A percentile compares a stretch with the other conserved stretches of the same genome.
Evolutionary conservation across 2,113 vertebrate genomes (phyloP).

Genomic region (Pholis gunnellus): DNA sequence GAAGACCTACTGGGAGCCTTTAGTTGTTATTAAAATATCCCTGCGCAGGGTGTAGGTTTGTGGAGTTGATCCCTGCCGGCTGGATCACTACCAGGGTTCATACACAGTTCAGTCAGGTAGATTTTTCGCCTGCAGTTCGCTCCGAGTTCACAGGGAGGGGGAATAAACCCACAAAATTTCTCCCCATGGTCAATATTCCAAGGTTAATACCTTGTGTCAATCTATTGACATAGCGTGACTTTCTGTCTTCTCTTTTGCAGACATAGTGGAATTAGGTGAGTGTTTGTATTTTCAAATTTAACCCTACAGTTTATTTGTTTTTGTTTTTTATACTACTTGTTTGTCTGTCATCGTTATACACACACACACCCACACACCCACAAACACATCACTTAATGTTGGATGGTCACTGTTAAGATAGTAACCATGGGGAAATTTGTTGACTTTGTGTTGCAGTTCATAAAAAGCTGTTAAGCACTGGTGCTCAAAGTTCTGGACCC

Average conservation of each 20-base stretch:
- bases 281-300: constrained; percentile 61
- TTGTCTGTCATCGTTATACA: constrained; percentile 22
- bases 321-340: neutral
- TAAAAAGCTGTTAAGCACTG: constrained; percentile 4
- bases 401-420: neutral
- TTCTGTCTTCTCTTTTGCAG: constrained; percentile 73
- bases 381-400: neutral
- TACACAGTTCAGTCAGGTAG: constrained; percentile 72
- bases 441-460: constrained; percentile 50
- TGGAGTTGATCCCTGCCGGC: constrained; percentile 49
- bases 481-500: neutral
- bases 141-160: constrained; percentile 55
- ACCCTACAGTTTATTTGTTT: constrained; percentile 24
- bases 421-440: constrained; percentile 63
- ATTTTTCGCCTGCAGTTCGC: constrained; percentile 61
- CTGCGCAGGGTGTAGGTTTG: constrained; percentile 36
- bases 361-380: neutral
- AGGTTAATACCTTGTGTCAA: constrained; percentile 72
- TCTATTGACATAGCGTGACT: constrained; percentile 66
- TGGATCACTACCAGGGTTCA: constrained; percentile 68
- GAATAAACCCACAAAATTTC: constrained; percentile 65
- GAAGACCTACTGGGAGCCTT: constrained; percentile 20
- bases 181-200: constrained; percentile 75
- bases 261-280: constrained; percentile 75
- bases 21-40: constrained; percentile 59